Percentiles rank a stretch among this genome's conserved stretches.
Conservation (phyloP, 2,113 vertebrate species). For the Scartelaos histophorus region DNA sequence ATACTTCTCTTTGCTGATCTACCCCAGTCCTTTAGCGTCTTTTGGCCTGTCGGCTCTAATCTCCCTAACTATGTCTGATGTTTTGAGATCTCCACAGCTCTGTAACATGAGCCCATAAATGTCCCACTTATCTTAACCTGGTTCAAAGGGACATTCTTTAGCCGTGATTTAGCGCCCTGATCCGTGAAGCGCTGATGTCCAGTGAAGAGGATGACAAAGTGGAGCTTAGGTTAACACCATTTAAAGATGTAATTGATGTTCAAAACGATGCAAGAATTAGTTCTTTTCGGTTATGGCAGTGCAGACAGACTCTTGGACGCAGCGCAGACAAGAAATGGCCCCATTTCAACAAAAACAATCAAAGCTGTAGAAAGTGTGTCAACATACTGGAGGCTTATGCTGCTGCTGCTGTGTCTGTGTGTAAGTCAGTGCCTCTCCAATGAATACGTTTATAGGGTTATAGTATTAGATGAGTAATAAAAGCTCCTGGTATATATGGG, state of each 20-base stretch:
- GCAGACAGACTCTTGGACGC: constrained; percentile 10
- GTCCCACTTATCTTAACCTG: constrained; percentile 25
- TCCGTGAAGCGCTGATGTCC: background rate
- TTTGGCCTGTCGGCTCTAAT: constrained; percentile 7
- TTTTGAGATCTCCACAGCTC: constrained; percentile 2
- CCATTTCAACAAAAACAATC: constrained; percentile 24
- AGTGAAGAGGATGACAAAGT: constrained; percentile 8
- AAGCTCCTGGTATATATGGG: background rate
- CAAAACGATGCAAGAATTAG: background rate
- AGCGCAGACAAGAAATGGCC: constrained; percentile 7
- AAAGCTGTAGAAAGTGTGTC: constrained; percentile 6
- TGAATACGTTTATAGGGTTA: background rate
- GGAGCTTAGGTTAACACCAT: background rate
- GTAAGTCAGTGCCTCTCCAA: background rate
- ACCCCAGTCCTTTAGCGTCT: background rate
- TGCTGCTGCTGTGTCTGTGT: constrained; percentile 7
- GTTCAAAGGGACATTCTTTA: constrained; percentile 41
- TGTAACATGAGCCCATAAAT: constrained; percentile 27
- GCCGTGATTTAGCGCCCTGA: constrained; percentile 25
- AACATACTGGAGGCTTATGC: constrained; percentile 2
- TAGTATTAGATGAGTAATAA: background rate
- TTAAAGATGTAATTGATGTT: constrained; percentile 24
- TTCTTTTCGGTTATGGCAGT: background rate
- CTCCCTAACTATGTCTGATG: constrained; percentile 10
- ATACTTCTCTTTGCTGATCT: background rate